Conservation (phyloP, 2,113 vertebrate genomes). For the Dicaeum eximium region DNA sequence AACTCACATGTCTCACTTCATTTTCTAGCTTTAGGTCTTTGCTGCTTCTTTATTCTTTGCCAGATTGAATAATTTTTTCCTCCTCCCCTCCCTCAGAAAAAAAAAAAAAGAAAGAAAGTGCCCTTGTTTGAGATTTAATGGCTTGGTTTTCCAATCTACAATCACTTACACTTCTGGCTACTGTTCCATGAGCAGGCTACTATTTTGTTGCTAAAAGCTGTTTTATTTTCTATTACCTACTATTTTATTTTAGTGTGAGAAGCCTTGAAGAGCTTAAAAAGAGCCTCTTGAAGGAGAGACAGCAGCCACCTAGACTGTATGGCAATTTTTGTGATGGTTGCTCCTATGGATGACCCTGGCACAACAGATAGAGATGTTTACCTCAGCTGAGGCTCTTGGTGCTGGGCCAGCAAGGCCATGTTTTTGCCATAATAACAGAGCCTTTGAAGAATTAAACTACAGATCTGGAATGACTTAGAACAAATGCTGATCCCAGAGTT, state of each 20-base stretch:
- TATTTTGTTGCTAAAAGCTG: neutral
- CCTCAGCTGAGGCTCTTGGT: neutral
- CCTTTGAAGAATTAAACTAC: neutral
- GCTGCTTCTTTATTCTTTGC: neutral
- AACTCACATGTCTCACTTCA: neutral
- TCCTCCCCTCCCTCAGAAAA: accelerated
- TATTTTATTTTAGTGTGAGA: neutral
- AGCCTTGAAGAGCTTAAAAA: neutral
- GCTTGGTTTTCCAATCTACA: neutral
- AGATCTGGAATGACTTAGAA: neutral
- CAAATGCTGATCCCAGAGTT: neutral
- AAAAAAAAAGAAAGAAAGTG: accelerated
- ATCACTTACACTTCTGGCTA: neutral
- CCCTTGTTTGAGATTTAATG: neutral
- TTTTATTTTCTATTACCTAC: neutral
- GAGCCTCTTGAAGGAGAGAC: neutral
- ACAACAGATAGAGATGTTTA: neutral
- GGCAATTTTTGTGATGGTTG: neutral
- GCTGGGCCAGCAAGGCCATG: neutral
- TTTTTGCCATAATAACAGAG: neutral
- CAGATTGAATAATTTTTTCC: neutral
- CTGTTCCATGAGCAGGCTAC: neutral
- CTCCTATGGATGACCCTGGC: neutral
- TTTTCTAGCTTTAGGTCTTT: neutral
- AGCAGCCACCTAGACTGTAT: neutral